Evolutionary conservation across 1,140 invertebrate species (phyloP).

Genomic region (Drosophila repleta): DNA sequence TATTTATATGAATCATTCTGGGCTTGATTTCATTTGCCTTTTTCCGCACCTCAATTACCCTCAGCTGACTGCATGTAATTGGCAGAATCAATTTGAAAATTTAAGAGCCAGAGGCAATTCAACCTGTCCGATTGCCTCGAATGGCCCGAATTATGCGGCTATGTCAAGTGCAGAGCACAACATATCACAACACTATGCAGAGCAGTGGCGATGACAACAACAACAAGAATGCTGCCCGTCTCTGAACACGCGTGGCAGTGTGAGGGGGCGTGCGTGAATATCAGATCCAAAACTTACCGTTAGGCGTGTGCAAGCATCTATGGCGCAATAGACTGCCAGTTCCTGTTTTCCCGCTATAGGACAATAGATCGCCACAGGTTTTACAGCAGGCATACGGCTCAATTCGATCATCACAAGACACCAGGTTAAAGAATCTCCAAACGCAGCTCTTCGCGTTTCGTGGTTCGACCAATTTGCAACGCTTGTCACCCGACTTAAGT

Average conservation of each 20-base stretch:
- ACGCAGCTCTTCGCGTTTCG: constrained; percentile 70
- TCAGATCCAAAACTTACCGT: constrained; percentile 70
- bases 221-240: constrained; percentile 16
- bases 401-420: constrained; percentile 63
- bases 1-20: no score
- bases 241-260: constrained; percentile 73
- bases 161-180: background rate
- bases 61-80: background rate
- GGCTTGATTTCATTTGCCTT: background rate
- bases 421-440: constrained; percentile 71
- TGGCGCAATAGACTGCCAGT: constrained; percentile 71
- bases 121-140: background rate
- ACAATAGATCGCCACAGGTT: constrained; percentile 67
- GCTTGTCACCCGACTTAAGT: constrained; percentile 64
- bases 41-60: background rate
- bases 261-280: constrained; percentile 55
- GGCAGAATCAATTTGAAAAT: background rate
- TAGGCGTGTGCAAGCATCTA: constrained; percentile 66
- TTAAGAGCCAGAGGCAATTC: no score
- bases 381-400: constrained; percentile 74
- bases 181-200: constrained; percentile 46
- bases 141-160: background rate
- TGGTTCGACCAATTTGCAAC: constrained; percentile 67
- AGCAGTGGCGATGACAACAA: constrained; percentile 49
- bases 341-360: constrained; percentile 69